A percentile compares a stretch with the other conserved stretches of the same genome.
Evolutionary conservation across 2,888 invertebrate species (phyloP).

Genomic region (Chaitophorus viminalis): DNA sequence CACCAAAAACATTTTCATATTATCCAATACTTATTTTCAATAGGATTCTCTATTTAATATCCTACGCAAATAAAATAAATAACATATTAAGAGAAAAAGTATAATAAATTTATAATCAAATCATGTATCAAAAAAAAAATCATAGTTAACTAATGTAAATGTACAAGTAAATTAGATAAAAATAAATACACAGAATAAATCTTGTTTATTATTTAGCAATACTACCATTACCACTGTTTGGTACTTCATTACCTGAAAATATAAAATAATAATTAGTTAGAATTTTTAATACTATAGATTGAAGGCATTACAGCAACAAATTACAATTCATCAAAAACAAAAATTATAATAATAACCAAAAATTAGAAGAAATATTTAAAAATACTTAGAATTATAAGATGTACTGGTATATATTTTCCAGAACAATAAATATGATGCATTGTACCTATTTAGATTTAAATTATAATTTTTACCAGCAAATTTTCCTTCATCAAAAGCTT

Average conservation of each 20-base stretch:
- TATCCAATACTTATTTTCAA: no score
- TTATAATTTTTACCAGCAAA: conserved; percentile 67
- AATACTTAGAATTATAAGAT: neutral
- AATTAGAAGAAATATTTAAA: neutral
- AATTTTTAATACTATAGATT: neutral
- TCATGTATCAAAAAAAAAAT: neutral
- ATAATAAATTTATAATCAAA: neutral
- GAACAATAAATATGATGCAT: neutral
- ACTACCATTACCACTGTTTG: conserved; percentile 32
- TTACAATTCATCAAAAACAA: neutral
- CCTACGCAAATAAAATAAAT: neutral
- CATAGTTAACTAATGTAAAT: neutral
- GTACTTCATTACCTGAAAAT: conserved; percentile 46
- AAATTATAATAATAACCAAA: neutral
- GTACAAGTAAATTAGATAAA: conserved; percentile 2
- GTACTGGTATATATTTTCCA: neutral
- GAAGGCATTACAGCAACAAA: neutral
- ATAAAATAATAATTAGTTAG: conserved; percentile 1
- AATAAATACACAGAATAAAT: conserved; percentile 64
- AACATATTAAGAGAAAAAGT: neutral
- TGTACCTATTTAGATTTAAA: neutral
- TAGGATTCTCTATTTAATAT: neutral
- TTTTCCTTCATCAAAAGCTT: conserved; percentile 99
- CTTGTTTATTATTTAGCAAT: conserved; percentile 22
- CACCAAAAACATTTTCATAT: no score